Conservation (phyloP, 92 coral and sea anemone genomes). For the Epizoanthus fatuus region DNA sequence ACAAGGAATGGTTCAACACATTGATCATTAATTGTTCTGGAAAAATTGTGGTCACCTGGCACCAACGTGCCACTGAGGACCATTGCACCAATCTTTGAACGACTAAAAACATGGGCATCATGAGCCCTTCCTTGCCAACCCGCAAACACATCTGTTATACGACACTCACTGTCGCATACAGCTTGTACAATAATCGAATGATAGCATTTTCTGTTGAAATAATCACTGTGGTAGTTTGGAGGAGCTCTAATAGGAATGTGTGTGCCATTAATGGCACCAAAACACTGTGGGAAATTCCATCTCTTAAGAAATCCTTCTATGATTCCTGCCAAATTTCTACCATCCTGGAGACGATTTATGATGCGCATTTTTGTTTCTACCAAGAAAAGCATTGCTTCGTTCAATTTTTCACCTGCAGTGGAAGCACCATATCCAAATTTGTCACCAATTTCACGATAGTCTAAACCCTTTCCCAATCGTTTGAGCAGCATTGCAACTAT, state of each 20-base stretch:
- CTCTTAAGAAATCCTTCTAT: constrained; percentile 66
- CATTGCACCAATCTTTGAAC: constrained; percentile 55
- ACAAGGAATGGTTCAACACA: constrained; percentile 54
- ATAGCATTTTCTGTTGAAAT: constrained; percentile 68
- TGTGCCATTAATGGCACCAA: constrained; percentile 74
- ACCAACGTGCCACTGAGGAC: constrained; percentile 30
- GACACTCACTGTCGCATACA: constrained; percentile 75
- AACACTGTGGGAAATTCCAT: constrained; percentile 72
- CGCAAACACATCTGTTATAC: constrained; percentile 75
- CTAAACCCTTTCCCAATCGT: constrained; percentile 20
- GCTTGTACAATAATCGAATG: constrained; percentile 77
- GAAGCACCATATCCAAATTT: constrained; percentile 73
- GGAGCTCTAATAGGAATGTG: constrained; percentile 74
- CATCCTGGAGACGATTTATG: constrained; percentile 56
- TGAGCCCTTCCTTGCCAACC: constrained; percentile 77
- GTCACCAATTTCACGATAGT: constrained; percentile 69
- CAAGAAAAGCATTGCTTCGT: constrained; percentile 54
- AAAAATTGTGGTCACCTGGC: constrained; percentile 38
- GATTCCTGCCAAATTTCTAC: constrained; percentile 56
- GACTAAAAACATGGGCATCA: constrained; percentile 64
- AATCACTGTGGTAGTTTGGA: constrained; percentile 57
- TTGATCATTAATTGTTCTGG: constrained; percentile 33
- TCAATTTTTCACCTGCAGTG: constrained; percentile 62
- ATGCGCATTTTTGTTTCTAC: constrained; percentile 56
- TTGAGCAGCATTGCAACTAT: constrained; percentile 17